A percentile compares a stretch with the other conserved stretches of the same genome.
These are phyloP conservation scores for Aegotheles bennettii DNA, from an alignment of 2,113 vertebrate genomes.

Conservation along the genomic window DNA sequence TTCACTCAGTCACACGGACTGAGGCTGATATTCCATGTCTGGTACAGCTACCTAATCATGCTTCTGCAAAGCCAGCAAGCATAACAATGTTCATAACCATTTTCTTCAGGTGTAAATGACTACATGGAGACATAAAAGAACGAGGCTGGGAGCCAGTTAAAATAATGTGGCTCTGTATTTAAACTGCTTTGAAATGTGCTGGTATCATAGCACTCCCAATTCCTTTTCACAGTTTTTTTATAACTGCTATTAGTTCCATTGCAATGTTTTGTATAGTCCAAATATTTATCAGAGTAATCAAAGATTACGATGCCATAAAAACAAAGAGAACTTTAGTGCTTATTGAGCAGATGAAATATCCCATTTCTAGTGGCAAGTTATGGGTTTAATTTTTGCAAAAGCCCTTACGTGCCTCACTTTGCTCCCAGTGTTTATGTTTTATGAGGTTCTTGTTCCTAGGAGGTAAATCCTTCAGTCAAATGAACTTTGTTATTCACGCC, in stretches of 20 bases:
- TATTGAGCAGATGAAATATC: slow-evolving; percentile 61
- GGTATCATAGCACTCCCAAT: background rate
- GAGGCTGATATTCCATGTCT: background rate
- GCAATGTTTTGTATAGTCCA: slow-evolving; percentile 52
- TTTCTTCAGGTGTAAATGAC: background rate
- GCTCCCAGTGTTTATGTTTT: slow-evolving; percentile 47
- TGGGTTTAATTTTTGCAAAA: slow-evolving; percentile 61
- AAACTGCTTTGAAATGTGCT: background rate
- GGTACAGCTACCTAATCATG: fast-evolving
- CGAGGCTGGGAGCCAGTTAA: background rate
- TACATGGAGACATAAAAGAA: background rate
- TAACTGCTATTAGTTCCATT: slow-evolving; percentile 33
- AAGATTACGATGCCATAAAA: slow-evolving; percentile 65
- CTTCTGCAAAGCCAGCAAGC: background rate
- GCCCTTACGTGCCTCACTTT: slow-evolving; percentile 29
- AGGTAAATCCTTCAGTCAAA: slow-evolving; percentile 65
- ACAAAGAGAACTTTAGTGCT: slow-evolving; percentile 54
- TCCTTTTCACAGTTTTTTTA: slow-evolving; percentile 35
- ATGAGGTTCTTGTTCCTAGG: slow-evolving; percentile 47
- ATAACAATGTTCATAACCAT: background rate
- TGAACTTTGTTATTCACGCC: slow-evolving; percentile 32
- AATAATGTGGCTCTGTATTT: background rate
- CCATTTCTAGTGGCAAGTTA: slow-evolving; percentile 52
- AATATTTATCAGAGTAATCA: slow-evolving; percentile 73
- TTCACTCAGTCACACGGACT: background rate